Evolutionary conservation across 2,113 vertebrate species (phyloP).

Genomic region (Glaucidium brasilianum): DNA sequence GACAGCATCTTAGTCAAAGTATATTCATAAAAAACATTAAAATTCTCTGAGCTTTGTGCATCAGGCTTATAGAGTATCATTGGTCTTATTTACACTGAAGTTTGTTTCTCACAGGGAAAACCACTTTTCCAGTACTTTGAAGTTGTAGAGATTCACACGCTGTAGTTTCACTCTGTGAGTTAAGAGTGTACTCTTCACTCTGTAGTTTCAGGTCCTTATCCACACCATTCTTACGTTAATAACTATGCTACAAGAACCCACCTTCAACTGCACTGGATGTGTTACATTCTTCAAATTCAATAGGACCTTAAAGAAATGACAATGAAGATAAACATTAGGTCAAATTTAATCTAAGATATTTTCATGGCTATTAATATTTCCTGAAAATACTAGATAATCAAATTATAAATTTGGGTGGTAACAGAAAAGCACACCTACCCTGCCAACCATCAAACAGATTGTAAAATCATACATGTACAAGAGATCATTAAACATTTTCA

Average conservation of each 20-base stretch:
- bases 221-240: background rate
- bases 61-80: background rate
- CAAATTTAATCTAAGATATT: background rate
- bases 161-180: too few relatives aligned
- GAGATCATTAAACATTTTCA: background rate
- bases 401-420: background rate
- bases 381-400: background rate
- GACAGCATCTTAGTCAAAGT: background rate
- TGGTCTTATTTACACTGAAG: background rate
- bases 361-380: background rate
- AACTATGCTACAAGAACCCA: constrained; percentile 49
- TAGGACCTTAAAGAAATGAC: constrained; percentile 73
- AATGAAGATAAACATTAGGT: background rate
- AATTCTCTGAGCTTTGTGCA: background rate
- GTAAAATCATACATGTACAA: background rate
- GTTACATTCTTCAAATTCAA: constrained; percentile 98
- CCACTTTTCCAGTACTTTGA: background rate
- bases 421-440: background rate
- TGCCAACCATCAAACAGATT: background rate
- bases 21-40: background rate
- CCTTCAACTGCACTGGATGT: constrained; percentile 89
- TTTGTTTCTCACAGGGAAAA: background rate
- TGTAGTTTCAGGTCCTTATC: background rate
- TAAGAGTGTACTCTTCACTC: background rate
- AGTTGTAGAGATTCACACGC: background rate